Evolutionary conservation across 92 coral and sea anemone species (phyloP).

Genomic region (Phymanthus crucifer): DNA sequence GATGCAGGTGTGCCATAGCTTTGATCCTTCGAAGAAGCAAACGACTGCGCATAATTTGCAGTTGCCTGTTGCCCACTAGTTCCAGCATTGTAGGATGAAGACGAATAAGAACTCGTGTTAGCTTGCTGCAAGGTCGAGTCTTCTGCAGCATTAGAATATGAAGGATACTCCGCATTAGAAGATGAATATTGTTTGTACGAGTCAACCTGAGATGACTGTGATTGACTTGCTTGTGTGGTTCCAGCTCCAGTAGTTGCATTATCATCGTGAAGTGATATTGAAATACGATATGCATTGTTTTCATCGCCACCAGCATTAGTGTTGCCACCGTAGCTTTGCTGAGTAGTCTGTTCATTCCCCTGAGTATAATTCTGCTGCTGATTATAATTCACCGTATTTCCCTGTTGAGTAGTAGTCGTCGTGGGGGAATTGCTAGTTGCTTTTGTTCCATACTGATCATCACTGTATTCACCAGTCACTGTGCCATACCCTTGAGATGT

Average conservation of each 20-base stretch:
- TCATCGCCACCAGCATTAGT: slow-evolving; percentile 7
- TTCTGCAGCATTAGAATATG: slow-evolving; percentile 4
- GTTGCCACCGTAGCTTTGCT: background rate
- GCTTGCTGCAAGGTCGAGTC: background rate
- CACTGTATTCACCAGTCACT: background rate
- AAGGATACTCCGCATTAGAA: slow-evolving; percentile 12
- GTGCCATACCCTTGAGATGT: slow-evolving; percentile 8
- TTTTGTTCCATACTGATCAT: slow-evolving; percentile 41
- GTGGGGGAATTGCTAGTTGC: slow-evolving; percentile 49
- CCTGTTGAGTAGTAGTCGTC: background rate
- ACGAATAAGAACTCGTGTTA: background rate
- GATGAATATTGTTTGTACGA: background rate
- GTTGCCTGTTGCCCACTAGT: background rate
- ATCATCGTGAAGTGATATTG: slow-evolving; percentile 34
- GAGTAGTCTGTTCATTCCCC: background rate
- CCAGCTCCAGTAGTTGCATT: slow-evolving; percentile 14
- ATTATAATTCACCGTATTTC: slow-evolving; percentile 17
- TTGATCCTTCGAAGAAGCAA: background rate
- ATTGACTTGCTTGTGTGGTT: background rate
- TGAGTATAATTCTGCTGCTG: slow-evolving; percentile 16
- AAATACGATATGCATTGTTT: slow-evolving; percentile 24
- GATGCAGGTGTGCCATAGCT: slow-evolving; percentile 1
- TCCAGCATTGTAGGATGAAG: background rate
- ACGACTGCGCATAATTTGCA: background rate
- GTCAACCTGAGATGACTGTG: background rate